Evolutionary conservation across 2,797 vertebrate species (phyloP), one percentile per base, ranked within the genome.

Genomic region (Mus spretus): DNA sequence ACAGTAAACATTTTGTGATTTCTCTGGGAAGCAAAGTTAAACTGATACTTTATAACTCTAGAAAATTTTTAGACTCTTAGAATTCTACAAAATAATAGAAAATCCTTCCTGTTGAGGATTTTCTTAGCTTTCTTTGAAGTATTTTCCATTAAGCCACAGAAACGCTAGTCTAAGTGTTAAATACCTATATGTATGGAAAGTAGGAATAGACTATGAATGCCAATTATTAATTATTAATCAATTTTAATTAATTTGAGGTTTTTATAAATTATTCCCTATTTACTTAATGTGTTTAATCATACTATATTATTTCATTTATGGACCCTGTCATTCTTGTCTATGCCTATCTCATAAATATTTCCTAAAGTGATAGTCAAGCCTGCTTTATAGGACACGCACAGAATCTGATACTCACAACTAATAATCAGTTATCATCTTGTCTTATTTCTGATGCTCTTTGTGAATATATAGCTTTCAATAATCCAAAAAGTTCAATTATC

Each of bases 1-100:
- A 7, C 2, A 65, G 26, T 63, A 31, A 40, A 47, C 59, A 57
- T 80, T 93, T 87, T 93, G 31, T 96, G 22, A 97, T 13, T 94
- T 89, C 13, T 40, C 53, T 91, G 53, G 6, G 7, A 61, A 78
- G 34, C 20, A 84, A 84, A 40, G 44, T 75, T 91, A 78, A 65
- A 90, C 84, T 80, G 79, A 93, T 82, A 93, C 93, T 97, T 82
- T 96, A 53, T 70, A 79, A 90, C 40, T 88, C n/a, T 77, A 83
- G 44, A 91, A 94, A 95, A 31, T 7, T 86, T 91, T 77, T 31
- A 81, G 22, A 53, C 24, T 84, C 20, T 96, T 77, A 80, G 86
- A 34, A 11, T 5, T 61, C 34, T 44, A 47, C 44, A 59, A 44
- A 44, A 0, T 61, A 44, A 34, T 44, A 57, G 22, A 20, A 88